phyloP scores from a whole-genome alignment of 2,888 invertebrate genomes.

The Capitulum mitella region DNA sequence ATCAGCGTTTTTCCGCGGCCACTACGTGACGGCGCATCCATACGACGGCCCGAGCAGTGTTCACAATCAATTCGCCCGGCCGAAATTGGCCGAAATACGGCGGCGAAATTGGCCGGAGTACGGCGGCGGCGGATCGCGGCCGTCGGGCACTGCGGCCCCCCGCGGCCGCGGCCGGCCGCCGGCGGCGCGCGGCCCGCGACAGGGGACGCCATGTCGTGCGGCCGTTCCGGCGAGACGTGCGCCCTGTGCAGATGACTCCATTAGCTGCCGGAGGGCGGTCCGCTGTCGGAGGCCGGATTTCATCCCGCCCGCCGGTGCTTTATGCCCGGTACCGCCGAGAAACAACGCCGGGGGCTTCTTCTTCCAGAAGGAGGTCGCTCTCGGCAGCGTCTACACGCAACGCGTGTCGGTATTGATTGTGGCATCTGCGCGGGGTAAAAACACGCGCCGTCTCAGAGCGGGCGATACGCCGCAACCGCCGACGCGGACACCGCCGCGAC shows the following conservation, averaged over 20 bases:
- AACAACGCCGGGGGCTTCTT: too few species aligned
- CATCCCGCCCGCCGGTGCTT: not conserved
- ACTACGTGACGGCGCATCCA: constrained; percentile 10
- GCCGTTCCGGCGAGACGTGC: not conserved
- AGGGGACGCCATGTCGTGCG: not conserved
- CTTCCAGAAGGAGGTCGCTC: too few species aligned
- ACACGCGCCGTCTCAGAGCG: not conserved
- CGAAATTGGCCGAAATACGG: not conserved
- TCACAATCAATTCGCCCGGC: constrained; percentile 3
- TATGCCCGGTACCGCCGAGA: too few species aligned
- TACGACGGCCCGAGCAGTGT: not conserved
- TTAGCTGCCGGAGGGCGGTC: not conserved
- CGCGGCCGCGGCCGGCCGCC: not conserved
- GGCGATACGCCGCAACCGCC: not conserved
- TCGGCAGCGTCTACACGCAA: too few species aligned
- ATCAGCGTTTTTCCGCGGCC: not conserved
- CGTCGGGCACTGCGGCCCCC: not conserved
- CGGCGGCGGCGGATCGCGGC: not conserved
- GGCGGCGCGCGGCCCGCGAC: not conserved
- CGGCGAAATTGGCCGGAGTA: not conserved
- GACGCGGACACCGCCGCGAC: not conserved
- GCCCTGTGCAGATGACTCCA: constrained; percentile 2
- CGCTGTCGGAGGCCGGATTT: not conserved
- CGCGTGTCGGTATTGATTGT: not conserved
- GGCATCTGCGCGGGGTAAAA: not conserved